phyloP scores from a whole-genome alignment of 2,888 invertebrate species.

The Eristalis arbustorum region DNA sequence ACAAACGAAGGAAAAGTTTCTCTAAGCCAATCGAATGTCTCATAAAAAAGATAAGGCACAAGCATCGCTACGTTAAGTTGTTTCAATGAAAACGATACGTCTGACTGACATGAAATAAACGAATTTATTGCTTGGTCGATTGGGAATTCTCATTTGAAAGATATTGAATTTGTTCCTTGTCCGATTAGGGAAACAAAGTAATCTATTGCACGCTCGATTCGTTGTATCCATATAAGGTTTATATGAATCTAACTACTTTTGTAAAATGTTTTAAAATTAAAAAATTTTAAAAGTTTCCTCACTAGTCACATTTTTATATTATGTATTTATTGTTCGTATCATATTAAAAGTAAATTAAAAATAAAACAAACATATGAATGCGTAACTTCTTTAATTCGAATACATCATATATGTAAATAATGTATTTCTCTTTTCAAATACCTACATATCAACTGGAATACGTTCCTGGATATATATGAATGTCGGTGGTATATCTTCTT shows the following conservation, averaged over 20 bases:
- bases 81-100: constrained; percentile 31
- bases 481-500: no score
- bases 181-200: constrained; percentile 13
- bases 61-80: not conserved
- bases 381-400: no score
- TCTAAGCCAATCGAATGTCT: not conserved
- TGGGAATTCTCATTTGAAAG: constrained; percentile 26
- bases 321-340: no score
- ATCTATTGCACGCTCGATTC: not conserved
- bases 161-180: constrained; percentile 33
- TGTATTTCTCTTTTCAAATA: no score
- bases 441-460: no score
- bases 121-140: constrained; percentile 49
- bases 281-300: no score
- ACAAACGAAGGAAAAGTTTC: not conserved
- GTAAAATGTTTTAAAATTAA: no score
- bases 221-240: not conserved
- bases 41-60: not conserved
- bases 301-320: no score
- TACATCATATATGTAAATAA: no score
- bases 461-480: not conserved
- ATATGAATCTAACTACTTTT: not conserved
- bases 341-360: no score
- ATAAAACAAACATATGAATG: no score
- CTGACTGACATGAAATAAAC: constrained; percentile 35